Evolutionary conservation across 2,113 vertebrate genomes (phyloP), one percentile per base, ranked within the genome.

Genomic region (Urocynchramus pylzowi): DNA sequence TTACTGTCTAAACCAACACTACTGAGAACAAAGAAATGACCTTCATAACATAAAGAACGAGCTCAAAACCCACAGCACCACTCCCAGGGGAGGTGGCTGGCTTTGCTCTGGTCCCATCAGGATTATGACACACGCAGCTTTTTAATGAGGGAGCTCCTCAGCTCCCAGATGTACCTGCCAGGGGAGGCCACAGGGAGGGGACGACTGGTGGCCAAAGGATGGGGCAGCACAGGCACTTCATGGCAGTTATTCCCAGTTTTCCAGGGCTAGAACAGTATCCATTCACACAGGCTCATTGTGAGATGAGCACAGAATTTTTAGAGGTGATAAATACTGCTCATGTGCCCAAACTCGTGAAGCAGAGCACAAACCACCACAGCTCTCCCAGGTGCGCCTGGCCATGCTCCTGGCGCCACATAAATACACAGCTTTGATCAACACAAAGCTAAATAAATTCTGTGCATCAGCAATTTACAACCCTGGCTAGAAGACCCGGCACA

Each of bases 71-170:
- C 63, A 54, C 57, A 39, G 67, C 75, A 7, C 1, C 6, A 2
- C 5, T 50, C 96, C 71, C 79, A 11, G 11, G 59, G 83, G 71
- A 77, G 45, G n/a, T 4, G 37, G 69, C 56, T 37, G 49, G 16
- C 95, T 93, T 71, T 93, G 88, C 84, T 93, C 35, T 4, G 7
- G 4, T 47, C 88, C 79, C 90, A 39, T 86, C 75, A 81, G 64
- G 24, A 56, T n/a, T 42, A 14, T 56, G 93, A 89, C 92, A 95
- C 90, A n/a, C 0, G 6, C 50, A 70, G 92, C 11, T 90, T 74
- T 83, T 87, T 96, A 95, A 96, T 56, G 89, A 97, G 90, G 76
- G 76, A 39, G 59, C 50, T 28, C 22, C 79, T 64, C 68, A 74
- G 11, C 71, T 84, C 75, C 88, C 37, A 5, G 8, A 33, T 54